Percentiles rank a stretch among this genome's conserved stretches.
Evolutionary conservation across 2,797 vertebrate species (phyloP).

Genomic region (Propithecus perrieri): DNA sequence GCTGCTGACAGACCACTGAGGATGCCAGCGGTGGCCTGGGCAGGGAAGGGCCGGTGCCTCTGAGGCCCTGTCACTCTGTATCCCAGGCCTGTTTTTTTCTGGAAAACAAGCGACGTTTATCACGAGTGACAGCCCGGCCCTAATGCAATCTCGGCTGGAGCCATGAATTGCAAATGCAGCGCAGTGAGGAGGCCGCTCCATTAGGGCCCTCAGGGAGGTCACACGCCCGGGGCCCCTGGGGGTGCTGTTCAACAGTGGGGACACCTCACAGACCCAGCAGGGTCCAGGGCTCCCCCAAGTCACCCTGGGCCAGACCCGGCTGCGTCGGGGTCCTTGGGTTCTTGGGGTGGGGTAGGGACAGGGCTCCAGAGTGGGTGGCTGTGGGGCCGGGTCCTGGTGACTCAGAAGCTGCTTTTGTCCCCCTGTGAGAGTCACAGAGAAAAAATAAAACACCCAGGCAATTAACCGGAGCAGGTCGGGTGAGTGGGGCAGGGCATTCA

Average conservation of each 20-base stretch:
- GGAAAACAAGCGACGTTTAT: constrained; percentile 98
- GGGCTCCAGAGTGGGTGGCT: constrained; percentile 38
- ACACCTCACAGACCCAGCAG: not conserved
- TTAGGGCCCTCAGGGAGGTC: constrained; percentile 94
- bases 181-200: constrained; percentile 91
- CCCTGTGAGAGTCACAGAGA: not conserved
- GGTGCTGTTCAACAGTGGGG: not conserved
- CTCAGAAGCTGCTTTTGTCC: constrained; percentile 45
- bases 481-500: not conserved
- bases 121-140: constrained; percentile 97
- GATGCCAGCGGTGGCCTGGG: constrained; percentile 87
- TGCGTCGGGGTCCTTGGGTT: not conserved
- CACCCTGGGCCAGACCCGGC: not conserved
- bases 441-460: not conserved
- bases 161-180: constrained; percentile 98
- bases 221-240: constrained; percentile 41
- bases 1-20: not conserved
- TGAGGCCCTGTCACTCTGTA: constrained; percentile 94
- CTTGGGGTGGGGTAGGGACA: not conserved
- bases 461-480: constrained; percentile 34
- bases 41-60: constrained; percentile 67
- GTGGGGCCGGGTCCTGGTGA: constrained; percentile 18
- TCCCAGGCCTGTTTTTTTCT: constrained; percentile 95
- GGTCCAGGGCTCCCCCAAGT: not conserved
- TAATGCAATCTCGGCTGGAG: constrained; percentile 97